Percentiles rank a stretch among this genome's conserved stretches.
These are phyloP conservation scores for Limulus polyphemus DNA, from an alignment of 2,888 invertebrate species.

Conservation along the genomic window DNA sequence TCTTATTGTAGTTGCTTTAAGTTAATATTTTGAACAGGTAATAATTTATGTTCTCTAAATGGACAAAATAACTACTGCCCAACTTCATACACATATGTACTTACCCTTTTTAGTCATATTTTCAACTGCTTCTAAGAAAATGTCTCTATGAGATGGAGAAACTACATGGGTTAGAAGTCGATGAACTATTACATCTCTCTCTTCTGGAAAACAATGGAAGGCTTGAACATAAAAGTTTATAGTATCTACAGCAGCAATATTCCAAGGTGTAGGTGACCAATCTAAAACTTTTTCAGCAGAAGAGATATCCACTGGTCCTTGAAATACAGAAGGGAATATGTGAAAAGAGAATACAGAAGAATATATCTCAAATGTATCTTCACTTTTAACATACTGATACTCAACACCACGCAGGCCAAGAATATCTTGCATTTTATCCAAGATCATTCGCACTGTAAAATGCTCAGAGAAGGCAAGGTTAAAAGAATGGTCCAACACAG, in stretches of 20 bases:
- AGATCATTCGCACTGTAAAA: conserved; percentile 33
- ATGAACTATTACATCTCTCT: conserved; percentile 26
- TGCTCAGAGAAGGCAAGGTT: conserved; percentile 37
- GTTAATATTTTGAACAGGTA: no score
- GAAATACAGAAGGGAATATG: conserved; percentile 38
- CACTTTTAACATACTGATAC: conserved; percentile 1
- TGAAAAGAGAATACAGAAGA: conserved; percentile 13
- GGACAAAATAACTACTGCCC: no score
- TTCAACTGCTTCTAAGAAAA: no score
- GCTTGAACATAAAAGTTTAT: conserved; percentile 37
- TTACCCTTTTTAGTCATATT: no score
- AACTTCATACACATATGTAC: no score
- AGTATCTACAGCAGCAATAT: conserved; percentile 32
- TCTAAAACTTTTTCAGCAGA: conserved; percentile 33
- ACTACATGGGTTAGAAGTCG: no score
- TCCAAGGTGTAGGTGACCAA: conserved; percentile 36
- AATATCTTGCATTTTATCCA: conserved; percentile 30
- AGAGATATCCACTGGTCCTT: conserved; percentile 35
- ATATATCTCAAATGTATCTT: conserved; percentile 25
- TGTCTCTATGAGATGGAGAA: no score
- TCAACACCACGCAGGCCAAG: conserved; percentile 18
- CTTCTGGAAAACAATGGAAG: conserved; percentile 28
- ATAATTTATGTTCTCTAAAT: no score
- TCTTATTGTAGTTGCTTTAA: no score
- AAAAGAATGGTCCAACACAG: conserved; percentile 32